Base-by-base conservation (phyloP, 2,113 vertebrate species). In the Ursus arctos region DNA sequence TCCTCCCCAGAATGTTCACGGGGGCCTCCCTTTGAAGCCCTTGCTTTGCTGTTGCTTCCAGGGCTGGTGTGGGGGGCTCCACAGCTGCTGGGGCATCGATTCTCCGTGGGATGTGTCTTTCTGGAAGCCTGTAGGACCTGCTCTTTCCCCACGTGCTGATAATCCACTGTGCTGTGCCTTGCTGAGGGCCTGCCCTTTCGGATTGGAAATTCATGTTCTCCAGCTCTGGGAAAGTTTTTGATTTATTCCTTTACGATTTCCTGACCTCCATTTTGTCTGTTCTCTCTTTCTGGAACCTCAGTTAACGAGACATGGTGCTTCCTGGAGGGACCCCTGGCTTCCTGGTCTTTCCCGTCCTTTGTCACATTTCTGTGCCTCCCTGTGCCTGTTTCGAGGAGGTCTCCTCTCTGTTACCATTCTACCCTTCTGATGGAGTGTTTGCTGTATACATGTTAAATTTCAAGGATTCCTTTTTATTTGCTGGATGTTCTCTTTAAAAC, bases 391-490 rank as follows among this genome's bases (percentile, higher is more conserved):
- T 65, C 59, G 71, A 43, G 63, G 59, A 86, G 26, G 55, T n/a
- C 31, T 57, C 24, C 47, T 91, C 16, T 28, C 8, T 71, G 92
- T 72, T 59, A 51, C 26, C 26, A 13, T 72, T 21, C 22, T 65
- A 11, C 7, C 26, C 69, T 72, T 90, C 47, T 53, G 40, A 79
- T 36, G 57, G 85, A 79, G 51, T 28, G 76, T 92, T 49, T 9
- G 82, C 33, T 72, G 49, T 79, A 57, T 81, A 40, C 55, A 77
- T 93, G 90, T 65, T 77, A 59, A 49, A 91, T 72, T 79, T 87
- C 96, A 92, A 71, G 88, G 40, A 10, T 53, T 92, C 26, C 31
- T 72, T 95, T 84, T 80, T 77, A 87, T 79, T 96, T 76, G 14
- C 28, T 72, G 22, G 84, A 87, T 83, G 72, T 81, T 61, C 21